These are phyloP conservation scores for Drosophila novamexicana DNA, from an alignment of 1,140 invertebrate genomes.

Conservation along the genomic window DNA sequence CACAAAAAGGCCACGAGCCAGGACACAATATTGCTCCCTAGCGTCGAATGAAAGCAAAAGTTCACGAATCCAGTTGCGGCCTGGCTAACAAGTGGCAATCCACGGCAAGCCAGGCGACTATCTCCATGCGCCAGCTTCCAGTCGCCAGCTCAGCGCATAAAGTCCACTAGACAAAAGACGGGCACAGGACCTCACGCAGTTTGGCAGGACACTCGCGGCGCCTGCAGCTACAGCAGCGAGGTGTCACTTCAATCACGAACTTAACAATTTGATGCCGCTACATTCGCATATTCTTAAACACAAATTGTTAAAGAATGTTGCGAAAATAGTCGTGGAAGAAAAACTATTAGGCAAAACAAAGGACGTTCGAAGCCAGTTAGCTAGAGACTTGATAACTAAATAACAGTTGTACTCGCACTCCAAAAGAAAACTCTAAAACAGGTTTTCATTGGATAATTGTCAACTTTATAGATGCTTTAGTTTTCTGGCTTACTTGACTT, in stretches of 20 bases:
- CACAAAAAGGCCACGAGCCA: constrained; percentile 55
- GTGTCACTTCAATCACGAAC: constrained; percentile 13
- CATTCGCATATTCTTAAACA: no score
- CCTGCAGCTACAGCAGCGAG: not conserved
- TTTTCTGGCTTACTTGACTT: not conserved
- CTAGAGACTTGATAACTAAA: no score
- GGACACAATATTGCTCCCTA: constrained; percentile 67
- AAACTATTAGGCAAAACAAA: no score
- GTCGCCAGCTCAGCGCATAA: no score
- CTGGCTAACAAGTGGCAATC: constrained; percentile 7
- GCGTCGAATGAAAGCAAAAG: constrained; percentile 77
- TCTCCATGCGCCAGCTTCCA: not conserved
- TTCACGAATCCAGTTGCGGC: constrained; percentile 35
- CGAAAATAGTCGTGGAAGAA: no score
- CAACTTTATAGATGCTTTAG: not conserved
- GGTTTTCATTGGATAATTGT: no score
- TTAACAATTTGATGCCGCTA: not conserved
- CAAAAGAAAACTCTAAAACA: no score
- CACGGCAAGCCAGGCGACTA: not conserved
- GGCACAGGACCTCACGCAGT: not conserved
- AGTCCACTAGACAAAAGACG: no score
- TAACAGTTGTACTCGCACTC: no score
- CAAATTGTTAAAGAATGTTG: no score
- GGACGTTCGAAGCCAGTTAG: no score
- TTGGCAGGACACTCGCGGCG: not conserved